A percentile compares a stretch with the other conserved stretches of the same genome.
Evolutionary conservation across 2,113 vertebrate genomes (phyloP).

Genomic region (Eonycteris spelaea): DNA sequence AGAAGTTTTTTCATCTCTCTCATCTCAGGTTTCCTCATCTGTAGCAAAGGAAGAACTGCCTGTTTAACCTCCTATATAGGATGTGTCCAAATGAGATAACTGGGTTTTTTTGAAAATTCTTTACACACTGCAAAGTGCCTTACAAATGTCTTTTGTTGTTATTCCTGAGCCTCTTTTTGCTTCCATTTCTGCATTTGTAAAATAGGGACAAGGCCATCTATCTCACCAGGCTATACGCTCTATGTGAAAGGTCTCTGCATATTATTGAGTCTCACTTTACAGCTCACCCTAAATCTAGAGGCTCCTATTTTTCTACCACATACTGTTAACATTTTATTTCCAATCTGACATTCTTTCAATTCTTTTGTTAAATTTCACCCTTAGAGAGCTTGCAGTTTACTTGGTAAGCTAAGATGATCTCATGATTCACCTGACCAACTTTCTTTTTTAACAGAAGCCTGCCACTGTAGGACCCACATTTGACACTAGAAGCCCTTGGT

Average conservation of each 20-base stretch:
- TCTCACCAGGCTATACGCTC: not conserved
- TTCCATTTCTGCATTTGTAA: not conserved
- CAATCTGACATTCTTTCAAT: not conserved
- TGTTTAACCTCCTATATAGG: not conserved
- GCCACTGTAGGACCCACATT: not conserved
- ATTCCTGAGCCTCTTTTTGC: not conserved
- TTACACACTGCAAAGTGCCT: not conserved
- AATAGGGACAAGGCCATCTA: not conserved
- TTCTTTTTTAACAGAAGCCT: not conserved
- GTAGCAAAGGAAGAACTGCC: not conserved
- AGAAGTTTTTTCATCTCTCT: not conserved
- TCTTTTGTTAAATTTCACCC: not conserved
- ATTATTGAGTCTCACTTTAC: not conserved
- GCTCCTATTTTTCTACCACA: not conserved
- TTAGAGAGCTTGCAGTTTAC: not conserved
- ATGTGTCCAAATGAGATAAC: not conserved
- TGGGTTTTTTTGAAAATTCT: not conserved
- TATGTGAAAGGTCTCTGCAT: not conserved
- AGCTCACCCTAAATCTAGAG: not conserved
- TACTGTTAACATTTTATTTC: not conserved
- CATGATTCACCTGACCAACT: not conserved
- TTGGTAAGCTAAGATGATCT: not conserved
- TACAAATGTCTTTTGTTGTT: not conserved
- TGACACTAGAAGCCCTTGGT: not conserved
- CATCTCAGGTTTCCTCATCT: not conserved